These are phyloP conservation scores for Morbakka virulenta DNA, from an alignment of 30 jellyfish, hydroid and myxozoan species.

Conservation along the genomic window DNA sequence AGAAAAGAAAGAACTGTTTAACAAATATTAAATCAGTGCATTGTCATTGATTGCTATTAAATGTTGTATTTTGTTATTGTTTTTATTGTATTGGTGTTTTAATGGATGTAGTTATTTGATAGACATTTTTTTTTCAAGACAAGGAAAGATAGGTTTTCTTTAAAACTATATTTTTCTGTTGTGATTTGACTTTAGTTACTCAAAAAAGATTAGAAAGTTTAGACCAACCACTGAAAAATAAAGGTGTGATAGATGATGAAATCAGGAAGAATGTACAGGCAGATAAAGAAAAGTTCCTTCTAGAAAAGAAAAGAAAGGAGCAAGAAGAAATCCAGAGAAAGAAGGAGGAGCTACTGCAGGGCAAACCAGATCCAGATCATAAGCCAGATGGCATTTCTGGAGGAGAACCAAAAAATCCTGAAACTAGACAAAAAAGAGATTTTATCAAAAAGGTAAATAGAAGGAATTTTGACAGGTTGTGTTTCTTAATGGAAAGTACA, in stretches of 20 bases:
- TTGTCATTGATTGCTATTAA: too few species aligned
- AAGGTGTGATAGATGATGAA: slow-evolving; percentile 29
- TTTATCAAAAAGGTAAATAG: slow-evolving; percentile 63
- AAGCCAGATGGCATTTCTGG: slow-evolving; percentile 70
- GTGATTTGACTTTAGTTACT: too few species aligned
- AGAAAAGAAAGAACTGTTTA: too few species aligned
- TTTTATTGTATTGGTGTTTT: too few species aligned
- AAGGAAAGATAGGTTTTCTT: too few species aligned
- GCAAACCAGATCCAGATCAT: slow-evolving; percentile 64
- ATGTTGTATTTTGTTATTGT: too few species aligned
- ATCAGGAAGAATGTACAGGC: slow-evolving; percentile 62
- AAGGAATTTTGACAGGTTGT: too few species aligned
- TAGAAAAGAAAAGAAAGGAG: slow-evolving; percentile 67
- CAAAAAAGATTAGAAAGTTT: too few species aligned
- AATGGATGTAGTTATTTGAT: too few species aligned
- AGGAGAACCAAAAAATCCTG: slow-evolving; percentile 97
- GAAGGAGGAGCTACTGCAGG: slow-evolving; percentile 68
- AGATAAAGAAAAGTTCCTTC: slow-evolving; percentile 73
- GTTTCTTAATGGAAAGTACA: not conserved
- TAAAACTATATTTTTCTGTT: too few species aligned
- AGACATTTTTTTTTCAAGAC: too few species aligned
- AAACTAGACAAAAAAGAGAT: slow-evolving; percentile 62
- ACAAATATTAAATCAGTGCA: too few species aligned
- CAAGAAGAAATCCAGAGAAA: slow-evolving; percentile 60
- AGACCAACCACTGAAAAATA: slow-evolving; percentile 8